Evolutionary conservation across 2,113 vertebrate genomes (phyloP), one percentile per base, ranked within the genome.

Genomic region (Cariama cristata): DNA sequence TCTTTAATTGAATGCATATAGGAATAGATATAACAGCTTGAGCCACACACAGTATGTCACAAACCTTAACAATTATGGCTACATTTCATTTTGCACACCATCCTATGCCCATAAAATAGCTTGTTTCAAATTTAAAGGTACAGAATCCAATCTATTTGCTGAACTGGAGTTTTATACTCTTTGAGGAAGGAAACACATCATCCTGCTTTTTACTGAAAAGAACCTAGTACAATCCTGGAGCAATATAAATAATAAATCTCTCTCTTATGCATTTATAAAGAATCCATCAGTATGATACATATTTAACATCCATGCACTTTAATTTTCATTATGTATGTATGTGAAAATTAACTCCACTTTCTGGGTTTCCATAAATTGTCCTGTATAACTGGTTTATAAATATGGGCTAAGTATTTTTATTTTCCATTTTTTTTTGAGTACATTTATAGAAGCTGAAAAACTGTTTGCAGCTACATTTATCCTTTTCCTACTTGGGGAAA

Each of bases 191-290:
- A 96, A 86, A 87, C 13, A 53, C 12, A 79, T 42, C 63, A 52
- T 50, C 53, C 14, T 38, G n/a, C 17, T 52, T 96, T 86, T 69
- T 64, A 71, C n/a, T 35, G 62, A 89, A 87, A 91, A 87, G 49
- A 91, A 91, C 6, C 11, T 49, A 91, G 49, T 38, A 68, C 12
- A 67, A 40, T 88, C 81, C 81, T 91, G 58, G 8, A 91, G 47
- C 66, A 40, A 73, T 52, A 93, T 96, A 95, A 96, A 96, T 96
- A 97, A 97, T 97, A 91, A 69, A 96, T 95, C 5, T 72, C 45
- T 95, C 80, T 91, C 64, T 95, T 92, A 82, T 1, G 1, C 80
- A 82, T 95, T 96, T 96, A 93, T 76, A 95, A 93, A 83, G 91
- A 66, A 44, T 58, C 76, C 68, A 68, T 79, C 66, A 86, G 53